A percentile compares a stretch with the other conserved stretches of the same genome.
phyloP scores from a whole-genome alignment of 2,113 vertebrate species.

The Scomber colias region DNA sequence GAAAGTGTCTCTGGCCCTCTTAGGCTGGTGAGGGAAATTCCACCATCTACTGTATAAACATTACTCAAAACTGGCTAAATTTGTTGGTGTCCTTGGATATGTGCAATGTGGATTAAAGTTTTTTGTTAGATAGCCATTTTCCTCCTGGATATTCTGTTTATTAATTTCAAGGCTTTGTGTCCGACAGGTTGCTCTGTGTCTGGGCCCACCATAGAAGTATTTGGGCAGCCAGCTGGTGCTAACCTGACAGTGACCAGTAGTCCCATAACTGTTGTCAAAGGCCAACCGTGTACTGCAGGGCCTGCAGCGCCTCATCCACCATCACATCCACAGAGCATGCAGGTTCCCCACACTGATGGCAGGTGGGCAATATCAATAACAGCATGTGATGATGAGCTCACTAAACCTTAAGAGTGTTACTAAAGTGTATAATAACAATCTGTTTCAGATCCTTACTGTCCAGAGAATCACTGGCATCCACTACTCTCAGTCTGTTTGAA shows the following conservation, averaged over 20 bases:
- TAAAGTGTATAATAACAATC: constrained; percentile 42
- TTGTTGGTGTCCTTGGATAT: background rate
- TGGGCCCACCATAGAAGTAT: constrained; percentile 81
- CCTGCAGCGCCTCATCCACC: constrained; percentile 81
- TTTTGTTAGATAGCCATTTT: background rate
- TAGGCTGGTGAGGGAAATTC: constrained; percentile 70
- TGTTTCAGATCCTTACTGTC: constrained; percentile 89
- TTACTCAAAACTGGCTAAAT: constrained; percentile 36
- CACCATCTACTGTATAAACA: constrained; percentile 43
- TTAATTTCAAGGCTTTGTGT: constrained; percentile 33
- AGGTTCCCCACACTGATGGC: constrained; percentile 86
- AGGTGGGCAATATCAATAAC: constrained; percentile 84
- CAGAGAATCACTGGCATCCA: constrained; percentile 89
- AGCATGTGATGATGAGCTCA: constrained; percentile 9
- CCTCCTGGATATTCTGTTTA: constrained; percentile 18
- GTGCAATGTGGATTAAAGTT: constrained; percentile 10
- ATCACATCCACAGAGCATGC: constrained; percentile 83
- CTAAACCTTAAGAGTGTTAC: constrained; percentile 12
- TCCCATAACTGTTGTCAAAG: constrained; percentile 85
- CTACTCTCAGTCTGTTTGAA: constrained; percentile 89
- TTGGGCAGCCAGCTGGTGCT: constrained; percentile 85
- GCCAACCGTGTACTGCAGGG: constrained; percentile 81
- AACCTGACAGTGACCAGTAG: constrained; percentile 87
- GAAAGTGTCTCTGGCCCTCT: constrained; percentile 81
- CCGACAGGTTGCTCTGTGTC: constrained; percentile 83